Evolutionary conservation across 1,140 invertebrate genomes (phyloP), one percentile per base, ranked within the genome.

Genomic region (Cryptotermes secundus): DNA sequence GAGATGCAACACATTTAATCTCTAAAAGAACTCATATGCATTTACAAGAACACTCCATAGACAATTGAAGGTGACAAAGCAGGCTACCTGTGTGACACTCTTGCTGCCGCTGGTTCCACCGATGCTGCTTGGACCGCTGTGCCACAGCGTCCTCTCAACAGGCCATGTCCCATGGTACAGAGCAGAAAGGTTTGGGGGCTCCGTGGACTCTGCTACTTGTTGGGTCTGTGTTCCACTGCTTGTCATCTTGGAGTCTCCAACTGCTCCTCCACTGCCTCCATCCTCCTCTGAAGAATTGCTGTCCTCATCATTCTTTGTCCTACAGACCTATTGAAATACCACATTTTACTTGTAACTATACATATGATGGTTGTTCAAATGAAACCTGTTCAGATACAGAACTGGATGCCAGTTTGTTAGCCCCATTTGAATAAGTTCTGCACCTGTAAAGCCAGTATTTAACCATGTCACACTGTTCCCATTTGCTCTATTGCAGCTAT

Each of bases 131-230:
- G 91, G 91, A 86, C 92, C 91, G 86, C 89, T 92, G 85, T 90
- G 90, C 92, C 91, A 92, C 87, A 92, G 87, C 12, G 38, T 81
- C 86, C 90, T 89, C 87, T 94, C 93, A 38, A 93, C 92, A 31
- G 94, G 93, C 94, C 94, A 95, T 16, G 93, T 94, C 42, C 94
- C 93, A 86, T 94, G 93, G 88, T 94, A 95, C 2, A 94, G 89
- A 3, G 42, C 31, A 45, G 82, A 42, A n/a, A 85, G 24, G 45
- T 79, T 82, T 7, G 36, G 59, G 16, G 26, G n/a, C 34, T 83
- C 59, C 19, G n/a, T 22, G 19, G 49, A 34, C 38, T 53, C 38
- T 49, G 31, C 4, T n/a, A 49, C 26, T 22, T 45, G 45, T 16
- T 53, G 81, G 4, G 80, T 81, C 35, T 81, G 80, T 10, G 80